Evolutionary conservation across 2,888 invertebrate species (phyloP), one percentile per base, ranked within the genome.

Genomic region (Synergus umbraculus): DNA sequence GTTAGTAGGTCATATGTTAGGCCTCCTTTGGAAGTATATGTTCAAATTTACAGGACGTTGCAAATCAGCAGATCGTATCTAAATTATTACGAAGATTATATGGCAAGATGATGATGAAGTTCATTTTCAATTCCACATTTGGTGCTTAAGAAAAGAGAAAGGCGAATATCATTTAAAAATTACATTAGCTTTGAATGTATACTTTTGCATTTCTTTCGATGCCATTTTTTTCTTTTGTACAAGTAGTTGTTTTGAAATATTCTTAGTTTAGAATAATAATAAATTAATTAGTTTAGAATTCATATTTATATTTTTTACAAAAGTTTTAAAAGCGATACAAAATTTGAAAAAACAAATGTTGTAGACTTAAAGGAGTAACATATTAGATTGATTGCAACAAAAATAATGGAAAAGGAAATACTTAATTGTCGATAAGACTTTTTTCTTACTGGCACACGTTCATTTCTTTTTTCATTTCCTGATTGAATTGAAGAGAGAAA

Each of bases 1-100:
- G 46, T 82, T 82, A 82, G 82, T 83, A 67, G 83, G 83, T 83
- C 81, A 83, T 37, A 37, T 37, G 81, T 83, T 79, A 37, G 49
- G 46, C 54, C 37, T 37, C 7, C 37, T 37, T 37, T 49, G 1
- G 2, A 49, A 49, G 49, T 49, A 49, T 49, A 49, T 49, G 15
- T 37, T 37, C 4, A 37, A 37, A 37, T 37, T 37, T 7, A 46
- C 44, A 18, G 22, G 46, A 69, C 43, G 44, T 46, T 67, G 69
- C 69, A 46, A 69, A 69, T 49, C 29, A 69, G 13, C 69, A 44
- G 46, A 22, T 29, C 69, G 44, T 13, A 69, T 49, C 69, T 46
- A 69, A 46, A 29, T 29, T 12, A 29, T 15, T 22, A 22, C 22
- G 46, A 46, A 15, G 46, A 73, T 46, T 15, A 73, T 54, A 73